Conservation (phyloP, 2,113 vertebrate species). For the Petaurus breviceps region DNA sequence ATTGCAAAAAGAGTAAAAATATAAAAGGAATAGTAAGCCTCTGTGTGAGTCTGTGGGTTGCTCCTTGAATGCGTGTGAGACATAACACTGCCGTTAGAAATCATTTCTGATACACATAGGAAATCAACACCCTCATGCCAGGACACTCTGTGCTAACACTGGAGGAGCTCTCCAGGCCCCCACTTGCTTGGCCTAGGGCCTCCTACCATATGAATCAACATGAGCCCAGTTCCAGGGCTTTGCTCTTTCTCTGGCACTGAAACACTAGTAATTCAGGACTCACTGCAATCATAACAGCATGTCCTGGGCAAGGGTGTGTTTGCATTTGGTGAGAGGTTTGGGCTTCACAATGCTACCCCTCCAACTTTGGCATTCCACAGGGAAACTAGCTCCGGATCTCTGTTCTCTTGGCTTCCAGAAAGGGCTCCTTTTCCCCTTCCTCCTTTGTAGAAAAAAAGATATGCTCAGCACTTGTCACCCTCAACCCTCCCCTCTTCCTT, state of each 20-base stretch:
- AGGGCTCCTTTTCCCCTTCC: background rate
- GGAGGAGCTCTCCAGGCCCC: background rate
- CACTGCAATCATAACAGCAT: background rate
- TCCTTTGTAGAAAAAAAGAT: background rate
- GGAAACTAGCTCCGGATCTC: background rate
- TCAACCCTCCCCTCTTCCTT: background rate
- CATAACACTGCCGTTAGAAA: slow-evolving; percentile 13
- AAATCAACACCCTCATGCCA: background rate
- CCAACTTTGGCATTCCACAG: background rate
- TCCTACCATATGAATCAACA: slow-evolving; percentile 2
- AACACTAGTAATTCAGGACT: background rate
- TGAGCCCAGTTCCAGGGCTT: background rate
- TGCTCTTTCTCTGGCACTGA: slow-evolving; percentile 40
- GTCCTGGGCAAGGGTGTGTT: background rate
- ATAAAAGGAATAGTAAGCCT: background rate
- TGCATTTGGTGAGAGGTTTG: background rate
- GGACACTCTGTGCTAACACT: slow-evolving; percentile 1
- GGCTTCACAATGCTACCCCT: background rate
- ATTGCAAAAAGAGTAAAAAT: background rate
- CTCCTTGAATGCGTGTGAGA: background rate
- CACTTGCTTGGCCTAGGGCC: background rate
- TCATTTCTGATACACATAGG: slow-evolving; percentile 6
- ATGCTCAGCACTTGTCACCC: background rate
- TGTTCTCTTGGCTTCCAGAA: background rate
- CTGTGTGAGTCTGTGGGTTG: background rate